Base-by-base conservation (phyloP, 2,888 invertebrate genomes). In the Dryococelus australis region DNA sequence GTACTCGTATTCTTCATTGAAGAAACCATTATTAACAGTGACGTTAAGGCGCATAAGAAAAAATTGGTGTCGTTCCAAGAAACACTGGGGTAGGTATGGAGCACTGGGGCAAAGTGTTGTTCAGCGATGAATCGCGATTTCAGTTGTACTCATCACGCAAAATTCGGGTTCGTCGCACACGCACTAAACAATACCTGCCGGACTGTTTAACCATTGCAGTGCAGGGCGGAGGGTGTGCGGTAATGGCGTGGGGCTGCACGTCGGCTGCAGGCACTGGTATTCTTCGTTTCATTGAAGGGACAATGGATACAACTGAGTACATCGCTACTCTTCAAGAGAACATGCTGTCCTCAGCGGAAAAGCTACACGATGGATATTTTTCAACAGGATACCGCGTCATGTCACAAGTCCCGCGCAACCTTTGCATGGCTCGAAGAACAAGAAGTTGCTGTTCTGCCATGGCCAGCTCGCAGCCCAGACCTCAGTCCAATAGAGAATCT, bases 381-480 rank as follows among this genome's bases (percentile, higher is more conserved):
- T 20, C 83, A 83, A 43, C 83, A 83, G 43, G 83, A 83, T 26
- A 83, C 9, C 83, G 83, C 83, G 5, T 24, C 83, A 12, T 83
- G 83, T 26, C 83, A 85, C 47, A 85, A 85, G 47, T 85, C 85
- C 20, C 35, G 43, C 20, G 85, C 43, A 35, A 85, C 85, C 35
- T 6, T 85, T 20, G 43, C 35, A 10, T 85, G 85, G 85, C 47
- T 43, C 85, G n/a, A 35, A 3, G 85, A 85, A 43, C 43, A 85
- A 16, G 43, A 43, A 35, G 43, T 85, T 43, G 26, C 47, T 26
- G 35, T 85, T 35, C n/a, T 85, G 43, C 85, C 85, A 43, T 85
- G 85, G 85, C 85, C 85, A 16, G 85, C 85, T 85, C 35, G 85
- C 8, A 85, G 85, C 47, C 47, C 85, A 43, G 85, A 43, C 47